Evolutionary conservation across 2,888 invertebrate species (phyloP).

Genomic region (Allolobophora icterica): DNA sequence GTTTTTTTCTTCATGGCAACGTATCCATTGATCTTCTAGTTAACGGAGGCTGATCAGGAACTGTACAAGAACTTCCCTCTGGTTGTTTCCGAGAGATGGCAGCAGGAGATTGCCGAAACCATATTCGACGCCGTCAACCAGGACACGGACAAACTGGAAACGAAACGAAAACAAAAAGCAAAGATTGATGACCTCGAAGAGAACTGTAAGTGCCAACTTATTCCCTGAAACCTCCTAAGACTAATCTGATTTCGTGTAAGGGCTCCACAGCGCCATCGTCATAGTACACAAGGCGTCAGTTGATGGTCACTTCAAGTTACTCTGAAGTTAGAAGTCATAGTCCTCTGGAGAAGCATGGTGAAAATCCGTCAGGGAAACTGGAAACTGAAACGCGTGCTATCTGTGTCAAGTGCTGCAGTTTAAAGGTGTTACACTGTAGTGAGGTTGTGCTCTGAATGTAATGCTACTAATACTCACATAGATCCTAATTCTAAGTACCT

Average conservation of each 20-base stretch:
- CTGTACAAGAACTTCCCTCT: constrained; percentile 97
- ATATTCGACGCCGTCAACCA: constrained; percentile 96
- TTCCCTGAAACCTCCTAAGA: not conserved
- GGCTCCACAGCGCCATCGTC: not conserved
- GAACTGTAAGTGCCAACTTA: constrained; percentile 43
- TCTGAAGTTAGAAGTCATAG: not conserved
- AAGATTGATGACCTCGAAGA: constrained; percentile 88
- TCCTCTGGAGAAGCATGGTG: not conserved
- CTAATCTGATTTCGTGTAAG: not conserved
- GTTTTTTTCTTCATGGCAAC: not conserved
- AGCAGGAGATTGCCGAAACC: constrained; percentile 96
- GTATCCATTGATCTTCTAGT: constrained; percentile 68
- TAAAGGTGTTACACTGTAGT: not conserved
- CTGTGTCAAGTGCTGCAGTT: not conserved
- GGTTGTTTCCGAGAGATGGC: constrained; percentile 98
- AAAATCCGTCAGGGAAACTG: not conserved
- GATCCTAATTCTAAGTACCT: not conserved
- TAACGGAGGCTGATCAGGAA: constrained; percentile 95
- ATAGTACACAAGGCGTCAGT: not conserved
- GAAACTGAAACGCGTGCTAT: not conserved
- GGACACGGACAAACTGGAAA: constrained; percentile 94
- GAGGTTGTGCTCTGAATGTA: not conserved
- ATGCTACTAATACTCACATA: not conserved
- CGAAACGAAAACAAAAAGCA: constrained; percentile 93
- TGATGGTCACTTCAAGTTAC: not conserved